Percentiles rank a stretch among this genome's conserved stretches.
phyloP scores from a whole-genome alignment of 2,113 vertebrate genomes.

The Tricholaema leucomelas region DNA sequence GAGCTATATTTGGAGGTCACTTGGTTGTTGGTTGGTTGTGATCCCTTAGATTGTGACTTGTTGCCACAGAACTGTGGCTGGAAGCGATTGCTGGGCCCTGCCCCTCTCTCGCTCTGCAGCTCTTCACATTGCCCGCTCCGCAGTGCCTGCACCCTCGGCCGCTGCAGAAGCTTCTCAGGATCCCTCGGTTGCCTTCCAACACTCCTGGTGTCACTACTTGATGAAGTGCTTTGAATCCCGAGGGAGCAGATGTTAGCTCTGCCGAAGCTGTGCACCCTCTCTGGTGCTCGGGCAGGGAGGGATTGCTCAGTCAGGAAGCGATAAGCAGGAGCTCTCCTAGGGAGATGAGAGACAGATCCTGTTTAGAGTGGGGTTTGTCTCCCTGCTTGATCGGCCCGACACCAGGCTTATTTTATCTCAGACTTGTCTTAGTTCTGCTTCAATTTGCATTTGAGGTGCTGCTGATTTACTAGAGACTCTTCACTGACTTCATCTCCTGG shows the following conservation, averaged over 20 bases:
- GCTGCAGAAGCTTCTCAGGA: background rate
- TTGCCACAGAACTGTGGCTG: too few relatives aligned
- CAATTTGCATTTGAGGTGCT: conserved; percentile 50
- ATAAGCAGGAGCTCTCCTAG: conserved; percentile 50
- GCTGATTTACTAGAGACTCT: conserved; percentile 61
- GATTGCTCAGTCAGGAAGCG: conserved; percentile 66
- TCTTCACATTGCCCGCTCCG: background rate
- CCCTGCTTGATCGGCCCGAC: conserved; percentile 57
- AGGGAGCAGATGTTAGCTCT: conserved; percentile 63
- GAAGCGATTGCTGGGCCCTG: too few relatives aligned
- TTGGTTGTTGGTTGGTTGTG: background rate
- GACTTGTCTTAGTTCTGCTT: conserved; percentile 51
- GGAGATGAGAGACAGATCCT: conserved; percentile 58
- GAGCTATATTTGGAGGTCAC: background rate
- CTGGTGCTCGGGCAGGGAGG: conserved; percentile 24
- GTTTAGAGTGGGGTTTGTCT: conserved; percentile 62
- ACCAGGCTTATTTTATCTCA: conserved; percentile 48
- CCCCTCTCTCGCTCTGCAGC: too few relatives aligned
- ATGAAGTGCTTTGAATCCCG: conserved; percentile 63
- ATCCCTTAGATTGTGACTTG: background rate
- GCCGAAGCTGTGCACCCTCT: conserved; percentile 41
- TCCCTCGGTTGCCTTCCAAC: background rate
- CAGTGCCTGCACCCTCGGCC: background rate
- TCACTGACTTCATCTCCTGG: conserved; percentile 47
- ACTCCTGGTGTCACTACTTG: conserved; percentile 52